Base-by-base conservation (phyloP, 2,888 invertebrate species). In the Cataglyphis rosenhaueri region DNA sequence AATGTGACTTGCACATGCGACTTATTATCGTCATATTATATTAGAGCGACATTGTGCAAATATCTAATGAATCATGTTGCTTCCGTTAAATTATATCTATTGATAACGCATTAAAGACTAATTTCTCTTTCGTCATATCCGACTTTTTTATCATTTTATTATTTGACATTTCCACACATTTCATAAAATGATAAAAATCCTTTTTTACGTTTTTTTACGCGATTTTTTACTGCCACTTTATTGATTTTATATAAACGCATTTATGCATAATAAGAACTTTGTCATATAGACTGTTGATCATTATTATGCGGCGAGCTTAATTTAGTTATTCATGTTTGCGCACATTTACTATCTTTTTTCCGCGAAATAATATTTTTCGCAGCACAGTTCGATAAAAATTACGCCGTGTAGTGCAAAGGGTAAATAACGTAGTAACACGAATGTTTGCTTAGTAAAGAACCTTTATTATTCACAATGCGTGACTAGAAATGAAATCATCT, bases 41-140 rank as follows among this genome's bases (percentile, higher is more conserved):
- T 68, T 68, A 66, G 55, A 29, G n/a, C 41, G 78, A 44, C 44
- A 78, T 78, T 78, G 78, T 21, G 57, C 21, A 41, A 32, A 44
- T n/a, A 29, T 38, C 81, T 59, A 48, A 44, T 85, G 83, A 76
- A 62, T 79, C 84, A 81, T 76, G 62, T 83, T 84, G 73, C 88
- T 89, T 66, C 35, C 66, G 76, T 81, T 82, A 86, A 52, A 88
- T 87, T 84, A 87, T 84, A 82, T 66, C 55, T 81, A 44, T 62
- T 82, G 88, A 88, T 87, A 84, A 29, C 71, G 32, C 78, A 9
- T 21, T 62, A 35, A 68, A 65, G 73, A 70, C 74, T 81, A 82
- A 75, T 70, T 59, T 68, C 15, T 48, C 44, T 15, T 41, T 59
- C 21, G 41, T 78, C 35, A 78, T 35, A 32, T 59, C 57, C 25